Conservation (phyloP, 2,797 vertebrate species). For the Ctenochaetus hawaiiensis region DNA sequence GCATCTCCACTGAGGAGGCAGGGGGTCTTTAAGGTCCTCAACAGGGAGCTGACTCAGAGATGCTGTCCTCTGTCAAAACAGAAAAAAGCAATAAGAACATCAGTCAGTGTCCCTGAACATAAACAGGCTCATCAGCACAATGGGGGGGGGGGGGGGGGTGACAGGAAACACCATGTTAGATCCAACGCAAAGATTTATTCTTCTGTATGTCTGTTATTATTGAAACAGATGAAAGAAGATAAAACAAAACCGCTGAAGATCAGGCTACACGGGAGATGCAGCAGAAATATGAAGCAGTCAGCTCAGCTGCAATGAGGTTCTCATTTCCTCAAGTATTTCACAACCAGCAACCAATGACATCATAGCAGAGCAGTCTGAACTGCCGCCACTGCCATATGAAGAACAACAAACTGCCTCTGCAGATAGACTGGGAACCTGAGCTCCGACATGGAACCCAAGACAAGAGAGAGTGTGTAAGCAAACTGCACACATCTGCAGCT, state of each 20-base stretch:
- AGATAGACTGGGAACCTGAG: constrained; percentile 11
- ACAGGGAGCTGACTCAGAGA: constrained; percentile 88
- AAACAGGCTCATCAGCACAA: background rate
- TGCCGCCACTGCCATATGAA: constrained; percentile 27
- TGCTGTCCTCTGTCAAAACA: constrained; percentile 89
- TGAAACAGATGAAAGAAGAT: background rate
- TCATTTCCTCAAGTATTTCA: constrained; percentile 73
- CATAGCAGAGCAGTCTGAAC: constrained; percentile 39
- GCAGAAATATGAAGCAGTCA: constrained; percentile 16
- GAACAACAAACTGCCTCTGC: constrained; percentile 52
- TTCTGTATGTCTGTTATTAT: constrained; percentile 7
- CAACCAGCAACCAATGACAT: constrained; percentile 67
- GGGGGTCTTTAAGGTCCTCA: constrained; percentile 87
- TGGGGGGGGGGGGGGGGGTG: background rate
- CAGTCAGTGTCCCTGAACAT: constrained; percentile 7
- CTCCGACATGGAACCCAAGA: constrained; percentile 34
- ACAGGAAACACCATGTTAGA: background rate
- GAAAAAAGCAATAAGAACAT: constrained; percentile 19
- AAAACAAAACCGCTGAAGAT: constrained; percentile 2
- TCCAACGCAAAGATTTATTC: constrained; percentile 9
- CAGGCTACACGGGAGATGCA: background rate
- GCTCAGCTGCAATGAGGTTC: constrained; percentile 53
- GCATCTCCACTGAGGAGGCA: constrained; percentile 95
- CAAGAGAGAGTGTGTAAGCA: constrained; percentile 39
- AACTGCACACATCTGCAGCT: constrained; percentile 70